Conservation (phyloP, 2,888 invertebrate species). For the Patella caerulea region DNA sequence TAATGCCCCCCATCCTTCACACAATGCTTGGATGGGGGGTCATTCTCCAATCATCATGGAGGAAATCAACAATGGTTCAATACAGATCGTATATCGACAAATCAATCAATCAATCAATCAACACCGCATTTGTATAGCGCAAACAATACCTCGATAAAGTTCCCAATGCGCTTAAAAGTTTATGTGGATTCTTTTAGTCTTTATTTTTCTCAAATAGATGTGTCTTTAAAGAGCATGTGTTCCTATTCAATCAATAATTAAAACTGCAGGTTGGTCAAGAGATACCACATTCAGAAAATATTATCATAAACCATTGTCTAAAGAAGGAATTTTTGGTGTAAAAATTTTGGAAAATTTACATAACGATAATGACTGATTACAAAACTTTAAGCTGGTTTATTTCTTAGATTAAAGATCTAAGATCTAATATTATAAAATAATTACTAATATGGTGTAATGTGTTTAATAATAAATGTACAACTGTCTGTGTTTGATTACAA, state of each 20-base stretch:
- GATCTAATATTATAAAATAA: no score
- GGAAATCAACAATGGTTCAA: conserved; percentile 7
- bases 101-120: neutral
- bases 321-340: neutral
- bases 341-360: neutral
- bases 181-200: no score
- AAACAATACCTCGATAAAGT: no score
- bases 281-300: neutral
- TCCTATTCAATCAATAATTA: conserved; percentile 9
- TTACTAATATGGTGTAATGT: no score
- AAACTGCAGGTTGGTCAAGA: conserved; percentile 13
- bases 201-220: no score
- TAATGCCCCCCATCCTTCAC: no score
- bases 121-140: neutral
- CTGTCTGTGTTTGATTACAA: neutral
- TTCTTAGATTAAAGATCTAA: no score
- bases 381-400: neutral
- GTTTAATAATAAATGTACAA: no score
- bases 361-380: neutral
- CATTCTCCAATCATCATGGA: conserved; percentile 19
- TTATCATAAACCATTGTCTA: conserved; percentile 12
- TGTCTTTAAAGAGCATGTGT: neutral
- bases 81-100: conserved; percentile 20
- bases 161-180: no score
- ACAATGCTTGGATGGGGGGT: no score